A percentile compares a stretch with the other conserved stretches of the same genome.
These are phyloP conservation scores for Phenacoccus solenopsis DNA, from an alignment of 1,140 invertebrate genomes.

Conservation along the genomic window DNA sequence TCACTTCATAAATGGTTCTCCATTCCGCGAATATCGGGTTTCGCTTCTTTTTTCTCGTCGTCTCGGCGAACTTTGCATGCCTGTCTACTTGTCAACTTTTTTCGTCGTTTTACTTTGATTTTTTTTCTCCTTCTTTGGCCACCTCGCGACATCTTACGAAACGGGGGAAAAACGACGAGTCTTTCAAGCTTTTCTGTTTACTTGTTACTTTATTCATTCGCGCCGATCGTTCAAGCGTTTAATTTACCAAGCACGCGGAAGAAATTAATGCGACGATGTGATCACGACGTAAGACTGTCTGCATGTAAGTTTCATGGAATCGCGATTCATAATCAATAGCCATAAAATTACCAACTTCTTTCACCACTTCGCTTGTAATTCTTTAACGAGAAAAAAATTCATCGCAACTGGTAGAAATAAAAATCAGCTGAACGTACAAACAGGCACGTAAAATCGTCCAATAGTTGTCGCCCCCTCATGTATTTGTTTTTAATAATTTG, in stretches of 20 bases:
- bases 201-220: not conserved
- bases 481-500: not conserved
- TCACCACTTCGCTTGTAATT: too few species aligned
- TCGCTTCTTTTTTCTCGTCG: constrained; percentile 20
- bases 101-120: constrained; percentile 15
- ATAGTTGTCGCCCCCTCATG: not conserved
- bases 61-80: constrained; percentile 16
- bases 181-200: not conserved
- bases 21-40: not conserved
- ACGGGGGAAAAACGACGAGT: not conserved
- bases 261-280: not conserved
- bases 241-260: not conserved
- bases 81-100: constrained; percentile 13
- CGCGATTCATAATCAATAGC: too few species aligned
- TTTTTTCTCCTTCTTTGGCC: constrained; percentile 12
- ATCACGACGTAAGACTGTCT: not conserved
- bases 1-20: constrained; percentile 16
- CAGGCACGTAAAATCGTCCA: too few species aligned
- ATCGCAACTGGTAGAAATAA: too few species aligned
- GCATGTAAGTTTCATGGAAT: too few species aligned
- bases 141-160: constrained; percentile 11
- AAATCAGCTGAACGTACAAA: too few species aligned
- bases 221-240: not conserved
- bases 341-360: too few species aligned
- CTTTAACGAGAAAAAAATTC: too few species aligned